Evolutionary conservation across 1,140 invertebrate species (phyloP).

Genomic region (Cyphomyrmex costatus): DNA sequence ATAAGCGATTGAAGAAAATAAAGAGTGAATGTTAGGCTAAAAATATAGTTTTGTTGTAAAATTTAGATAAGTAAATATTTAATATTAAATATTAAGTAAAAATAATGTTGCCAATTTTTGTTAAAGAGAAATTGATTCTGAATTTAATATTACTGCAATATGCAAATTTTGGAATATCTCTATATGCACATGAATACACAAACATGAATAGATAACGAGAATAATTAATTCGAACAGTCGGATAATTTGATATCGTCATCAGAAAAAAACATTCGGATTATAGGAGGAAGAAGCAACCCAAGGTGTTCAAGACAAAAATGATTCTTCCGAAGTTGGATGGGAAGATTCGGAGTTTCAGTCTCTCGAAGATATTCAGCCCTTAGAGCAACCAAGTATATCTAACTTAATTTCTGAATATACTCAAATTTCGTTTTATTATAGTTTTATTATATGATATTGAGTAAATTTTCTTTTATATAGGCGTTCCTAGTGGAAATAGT

Average conservation of each 20-base stretch:
- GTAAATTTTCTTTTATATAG: not conserved
- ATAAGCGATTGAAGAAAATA: not conserved
- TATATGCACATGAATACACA: not conserved
- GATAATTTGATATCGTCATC: constrained; percentile 22
- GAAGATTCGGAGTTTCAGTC: constrained; percentile 94
- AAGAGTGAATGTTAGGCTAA: not conserved
- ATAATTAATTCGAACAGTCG: not conserved
- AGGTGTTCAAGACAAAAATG: constrained; percentile 87
- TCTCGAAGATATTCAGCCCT: constrained; percentile 88
- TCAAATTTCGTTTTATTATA: constrained; percentile 7
- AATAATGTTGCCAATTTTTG: constrained; percentile 32
- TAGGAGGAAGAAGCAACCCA: constrained; percentile 86
- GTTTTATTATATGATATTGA: not conserved
- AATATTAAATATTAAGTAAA: constrained; percentile 1
- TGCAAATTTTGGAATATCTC: not conserved
- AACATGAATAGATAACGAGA: not conserved
- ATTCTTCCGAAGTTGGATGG: constrained; percentile 89
- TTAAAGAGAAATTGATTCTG: not conserved
- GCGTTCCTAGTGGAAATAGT: constrained; percentile 85
- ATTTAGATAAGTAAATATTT: not conserved
- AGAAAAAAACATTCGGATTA: constrained; percentile 54
- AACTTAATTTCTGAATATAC: not conserved
- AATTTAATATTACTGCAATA: not conserved
- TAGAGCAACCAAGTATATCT: constrained; percentile 78
- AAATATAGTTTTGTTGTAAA: constrained; percentile 8